These are phyloP conservation scores for Phylloscopus trochiloides DNA, from an alignment of 2,113 vertebrate genomes.

Conservation along the genomic window DNA sequence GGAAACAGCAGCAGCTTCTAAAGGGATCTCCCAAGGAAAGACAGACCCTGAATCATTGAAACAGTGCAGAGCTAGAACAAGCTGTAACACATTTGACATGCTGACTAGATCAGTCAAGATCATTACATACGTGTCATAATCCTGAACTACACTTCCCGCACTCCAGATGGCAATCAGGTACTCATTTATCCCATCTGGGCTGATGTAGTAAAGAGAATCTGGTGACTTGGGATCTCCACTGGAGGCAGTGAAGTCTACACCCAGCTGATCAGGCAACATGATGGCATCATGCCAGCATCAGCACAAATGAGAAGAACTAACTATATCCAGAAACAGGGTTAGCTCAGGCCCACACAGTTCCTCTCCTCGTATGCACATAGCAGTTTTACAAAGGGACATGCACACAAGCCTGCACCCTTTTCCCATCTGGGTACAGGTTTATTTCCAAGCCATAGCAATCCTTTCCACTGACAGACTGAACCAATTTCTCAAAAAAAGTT, in stretches of 20 bases:
- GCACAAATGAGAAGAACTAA: neutral
- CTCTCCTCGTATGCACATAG: neutral
- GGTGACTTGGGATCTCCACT: constrained; percentile 89
- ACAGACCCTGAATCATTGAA: neutral
- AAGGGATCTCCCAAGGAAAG: neutral
- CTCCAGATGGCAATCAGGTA: constrained; percentile 91
- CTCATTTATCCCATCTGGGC: constrained; percentile 86
- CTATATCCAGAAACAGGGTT: neutral
- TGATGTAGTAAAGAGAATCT: constrained; percentile 90
- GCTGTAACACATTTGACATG: neutral
- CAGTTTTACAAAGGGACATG: neutral
- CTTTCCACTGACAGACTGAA: neutral
- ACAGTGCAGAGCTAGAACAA: neutral
- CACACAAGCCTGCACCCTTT: neutral
- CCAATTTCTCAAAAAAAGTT: neutral
- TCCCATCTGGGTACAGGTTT: neutral
- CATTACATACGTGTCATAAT: constrained; percentile 86
- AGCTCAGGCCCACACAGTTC: neutral
- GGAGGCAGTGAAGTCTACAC: constrained; percentile 93
- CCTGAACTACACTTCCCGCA: constrained; percentile 90
- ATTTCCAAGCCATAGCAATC: neutral
- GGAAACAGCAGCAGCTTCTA: neutral
- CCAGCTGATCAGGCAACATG: constrained; percentile 77
- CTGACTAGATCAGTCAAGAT: neutral
- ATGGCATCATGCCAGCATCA: neutral